Percentiles rank a stretch among this genome's conserved stretches.
These are phyloP conservation scores for Otus scops DNA, from an alignment of 2,797 vertebrate species.

Conservation along the genomic window DNA sequence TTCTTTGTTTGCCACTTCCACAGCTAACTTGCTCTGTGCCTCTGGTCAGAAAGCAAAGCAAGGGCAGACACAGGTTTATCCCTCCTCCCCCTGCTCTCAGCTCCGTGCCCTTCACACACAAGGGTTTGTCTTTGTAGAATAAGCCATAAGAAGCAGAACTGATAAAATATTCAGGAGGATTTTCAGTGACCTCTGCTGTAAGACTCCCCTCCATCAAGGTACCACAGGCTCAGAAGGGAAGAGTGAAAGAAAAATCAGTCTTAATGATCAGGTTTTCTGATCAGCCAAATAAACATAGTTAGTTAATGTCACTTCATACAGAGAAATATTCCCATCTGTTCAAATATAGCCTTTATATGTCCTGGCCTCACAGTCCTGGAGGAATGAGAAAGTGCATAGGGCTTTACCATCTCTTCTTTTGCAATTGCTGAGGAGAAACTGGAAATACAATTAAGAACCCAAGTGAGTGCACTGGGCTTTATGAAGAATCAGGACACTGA, in stretches of 20 bases:
- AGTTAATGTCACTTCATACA: not conserved
- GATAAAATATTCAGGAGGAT: constrained; percentile 66
- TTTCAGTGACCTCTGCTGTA: constrained; percentile 44
- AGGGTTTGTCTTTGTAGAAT: constrained; percentile 42
- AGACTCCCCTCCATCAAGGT: not conserved
- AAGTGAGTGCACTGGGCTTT: not conserved
- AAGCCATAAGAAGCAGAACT: constrained; percentile 29
- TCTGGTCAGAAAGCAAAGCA: not conserved
- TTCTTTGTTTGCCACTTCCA: not conserved
- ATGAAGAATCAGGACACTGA: not conserved
- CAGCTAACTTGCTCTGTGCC: not conserved
- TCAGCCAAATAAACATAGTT: not conserved
- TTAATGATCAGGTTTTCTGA: not conserved
- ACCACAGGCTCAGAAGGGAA: not conserved
- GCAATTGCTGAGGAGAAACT: not conserved
- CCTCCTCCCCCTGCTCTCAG: not conserved
- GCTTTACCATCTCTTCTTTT: not conserved
- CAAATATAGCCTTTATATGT: not conserved
- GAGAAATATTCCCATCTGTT: not conserved
- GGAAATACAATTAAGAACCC: not conserved
- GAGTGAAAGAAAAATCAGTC: not conserved
- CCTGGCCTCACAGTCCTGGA: not conserved
- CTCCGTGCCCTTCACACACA: constrained; percentile 22
- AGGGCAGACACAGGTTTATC: not conserved
- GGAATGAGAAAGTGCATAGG: not conserved